phyloP scores from a whole-genome alignment of 1,140 invertebrate species.

The Euwallacea fornicatus region DNA sequence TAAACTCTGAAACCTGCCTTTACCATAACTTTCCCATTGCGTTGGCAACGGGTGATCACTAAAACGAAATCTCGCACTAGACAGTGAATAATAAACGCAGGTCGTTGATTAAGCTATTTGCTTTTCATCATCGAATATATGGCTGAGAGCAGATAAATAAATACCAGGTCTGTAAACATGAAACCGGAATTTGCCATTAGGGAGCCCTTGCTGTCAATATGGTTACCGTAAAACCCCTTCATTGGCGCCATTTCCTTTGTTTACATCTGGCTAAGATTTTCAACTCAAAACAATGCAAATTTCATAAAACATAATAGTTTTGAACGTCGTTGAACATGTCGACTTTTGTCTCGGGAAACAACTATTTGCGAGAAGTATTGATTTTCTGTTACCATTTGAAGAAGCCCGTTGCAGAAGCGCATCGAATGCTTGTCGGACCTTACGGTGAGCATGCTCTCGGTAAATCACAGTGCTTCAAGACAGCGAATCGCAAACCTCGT shows the following conservation, averaged over 20 bases:
- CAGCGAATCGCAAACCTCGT: slow-evolving; percentile 37
- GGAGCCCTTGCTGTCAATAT: not conserved
- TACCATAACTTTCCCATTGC: too few species aligned
- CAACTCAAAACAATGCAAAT: not conserved
- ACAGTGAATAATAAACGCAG: too few species aligned
- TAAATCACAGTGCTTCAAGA: slow-evolving; percentile 24
- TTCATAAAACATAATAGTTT: not conserved
- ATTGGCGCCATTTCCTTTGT: not conserved
- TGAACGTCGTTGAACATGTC: not conserved
- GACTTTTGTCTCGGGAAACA: not conserved
- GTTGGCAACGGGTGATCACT: too few species aligned
- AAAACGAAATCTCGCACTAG: too few species aligned
- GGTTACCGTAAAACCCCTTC: not conserved
- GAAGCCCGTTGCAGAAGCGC: not conserved
- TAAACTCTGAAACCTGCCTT: too few species aligned
- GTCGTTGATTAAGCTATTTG: too few species aligned
- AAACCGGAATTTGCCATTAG: not conserved
- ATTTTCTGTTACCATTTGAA: slow-evolving; percentile 9
- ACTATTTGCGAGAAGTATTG: not conserved
- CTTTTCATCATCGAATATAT: too few species aligned
- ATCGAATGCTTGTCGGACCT: slow-evolving; percentile 12
- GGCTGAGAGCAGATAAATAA: too few species aligned
- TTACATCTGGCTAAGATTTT: not conserved
- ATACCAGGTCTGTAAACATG: not conserved
- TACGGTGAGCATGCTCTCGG: slow-evolving; percentile 21